Conservation (phyloP, 2,888 invertebrate genomes). For the Pycnomerus fuliginosus region DNA sequence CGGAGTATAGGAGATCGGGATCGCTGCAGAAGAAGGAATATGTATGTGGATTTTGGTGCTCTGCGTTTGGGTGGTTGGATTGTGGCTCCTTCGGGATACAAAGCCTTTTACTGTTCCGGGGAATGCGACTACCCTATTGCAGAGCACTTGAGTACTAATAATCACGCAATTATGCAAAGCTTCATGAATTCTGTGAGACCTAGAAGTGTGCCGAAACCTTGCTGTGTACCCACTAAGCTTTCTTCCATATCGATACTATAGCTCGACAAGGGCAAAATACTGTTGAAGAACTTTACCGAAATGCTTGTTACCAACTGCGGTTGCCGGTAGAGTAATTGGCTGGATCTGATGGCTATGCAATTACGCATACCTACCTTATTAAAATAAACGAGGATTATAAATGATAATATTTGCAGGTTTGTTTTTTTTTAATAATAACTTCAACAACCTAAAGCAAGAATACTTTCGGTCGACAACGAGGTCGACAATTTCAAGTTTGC, state of each 20-base stretch:
- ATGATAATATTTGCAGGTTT: no score
- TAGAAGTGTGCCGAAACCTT: slow-evolving; percentile 85
- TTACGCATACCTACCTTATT: no score
- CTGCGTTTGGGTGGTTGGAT: slow-evolving; percentile 99
- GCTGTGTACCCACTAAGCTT: slow-evolving; percentile 95
- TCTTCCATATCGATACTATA: slow-evolving; percentile 96
- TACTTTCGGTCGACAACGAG: no score
- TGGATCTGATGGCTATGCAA: no score
- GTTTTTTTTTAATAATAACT: no score
- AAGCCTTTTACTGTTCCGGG: slow-evolving; percentile 95
- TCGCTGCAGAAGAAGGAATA: slow-evolving; percentile 81
- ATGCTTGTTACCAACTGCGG: slow-evolving; percentile 99
- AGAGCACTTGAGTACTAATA: slow-evolving; percentile 93
- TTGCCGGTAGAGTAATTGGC: slow-evolving; percentile 92
- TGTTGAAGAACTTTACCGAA: slow-evolving; percentile 97
- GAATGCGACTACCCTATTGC: slow-evolving; percentile 93
- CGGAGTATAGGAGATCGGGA: slow-evolving; percentile 47
- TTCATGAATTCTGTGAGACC: slow-evolving; percentile 93
- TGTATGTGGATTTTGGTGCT: slow-evolving; percentile 94
- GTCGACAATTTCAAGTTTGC: no score
- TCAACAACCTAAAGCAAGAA: no score
- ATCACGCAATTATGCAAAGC: slow-evolving; percentile 98
- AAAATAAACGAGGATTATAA: no score
- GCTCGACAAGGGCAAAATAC: slow-evolving; percentile 93
- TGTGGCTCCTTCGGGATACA: slow-evolving; percentile 93